Conservation (phyloP, 2,888 invertebrate species). For the Orthosia gothica region DNA sequence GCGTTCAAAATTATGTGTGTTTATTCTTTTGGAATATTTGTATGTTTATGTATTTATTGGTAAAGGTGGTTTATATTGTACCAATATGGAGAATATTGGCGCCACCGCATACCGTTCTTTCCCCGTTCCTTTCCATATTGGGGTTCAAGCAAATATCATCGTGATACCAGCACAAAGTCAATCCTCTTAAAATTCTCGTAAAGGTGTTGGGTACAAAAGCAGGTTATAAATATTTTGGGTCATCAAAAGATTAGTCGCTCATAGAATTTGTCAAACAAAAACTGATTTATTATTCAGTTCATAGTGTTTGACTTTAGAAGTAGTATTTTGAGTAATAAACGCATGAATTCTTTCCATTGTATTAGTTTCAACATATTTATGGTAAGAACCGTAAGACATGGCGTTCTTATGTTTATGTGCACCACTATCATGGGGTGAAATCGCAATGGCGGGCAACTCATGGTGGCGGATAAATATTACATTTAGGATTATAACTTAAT, state of each 20-base stretch:
- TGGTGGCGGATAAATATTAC: conserved; percentile 3
- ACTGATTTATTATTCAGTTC: neutral
- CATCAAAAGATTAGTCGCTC: neutral
- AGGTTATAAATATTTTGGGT: neutral
- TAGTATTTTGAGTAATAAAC: conserved; percentile 20
- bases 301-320: conserved; percentile 22
- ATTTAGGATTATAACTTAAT: neutral
- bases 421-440: too few species aligned
- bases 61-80: conserved; percentile 48
- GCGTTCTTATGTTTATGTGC: neutral
- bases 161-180: conserved; percentile 15
- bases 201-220: neutral
- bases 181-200: conserved; percentile 8
- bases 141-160: conserved; percentile 13
- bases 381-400: neutral
- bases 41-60: conserved; percentile 67
- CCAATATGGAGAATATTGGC: conserved; percentile 46
- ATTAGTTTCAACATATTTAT: neutral
- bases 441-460: neutral
- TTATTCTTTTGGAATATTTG: conserved; percentile 56
- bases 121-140: conserved; percentile 51
- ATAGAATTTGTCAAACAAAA: neutral
- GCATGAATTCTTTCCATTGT: conserved; percentile 18
- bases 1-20: conserved; percentile 62
- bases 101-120: conserved; percentile 47